Evolutionary conservation across 2,888 invertebrate species (phyloP).

Genomic region (Cheilosia soror): DNA sequence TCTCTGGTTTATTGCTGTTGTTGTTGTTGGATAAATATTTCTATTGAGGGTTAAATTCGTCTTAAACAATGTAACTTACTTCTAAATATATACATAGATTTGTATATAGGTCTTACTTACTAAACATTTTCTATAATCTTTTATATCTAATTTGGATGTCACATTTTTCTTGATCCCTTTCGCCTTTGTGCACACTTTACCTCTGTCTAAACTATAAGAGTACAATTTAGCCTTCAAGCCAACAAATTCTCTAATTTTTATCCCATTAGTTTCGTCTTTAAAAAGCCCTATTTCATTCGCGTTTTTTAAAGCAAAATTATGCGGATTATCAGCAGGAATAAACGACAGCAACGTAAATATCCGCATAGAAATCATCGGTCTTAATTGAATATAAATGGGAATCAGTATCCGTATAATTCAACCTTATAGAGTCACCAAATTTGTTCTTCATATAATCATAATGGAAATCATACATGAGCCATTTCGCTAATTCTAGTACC

Average conservation of each 20-base stretch:
- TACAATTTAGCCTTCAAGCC: constrained; percentile 56
- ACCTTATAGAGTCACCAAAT: constrained; percentile 24
- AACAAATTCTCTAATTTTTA: constrained; percentile 48
- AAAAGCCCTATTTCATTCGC: too few relatives aligned
- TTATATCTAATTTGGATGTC: not conserved
- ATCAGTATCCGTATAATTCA: constrained; percentile 64
- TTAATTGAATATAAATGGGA: constrained; percentile 47
- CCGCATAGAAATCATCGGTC: constrained; percentile 44
- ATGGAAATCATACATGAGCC: constrained; percentile 34
- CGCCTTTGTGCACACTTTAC: constrained; percentile 58
- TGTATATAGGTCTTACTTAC: constrained; percentile 17
- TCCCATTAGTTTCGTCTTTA: too few relatives aligned
- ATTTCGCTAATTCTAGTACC: too few relatives aligned
- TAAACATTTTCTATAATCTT: constrained; percentile 33
- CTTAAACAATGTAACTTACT: constrained; percentile 35
- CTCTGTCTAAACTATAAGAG: too few relatives aligned
- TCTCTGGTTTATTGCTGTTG: too few relatives aligned
- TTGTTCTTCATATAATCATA: constrained; percentile 79
- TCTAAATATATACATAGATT: constrained; percentile 33
- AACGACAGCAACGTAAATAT: constrained; percentile 28
- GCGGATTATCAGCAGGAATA: not conserved
- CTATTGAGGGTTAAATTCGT: too few relatives aligned
- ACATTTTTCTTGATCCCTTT: constrained; percentile 44
- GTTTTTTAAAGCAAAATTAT: too few relatives aligned
- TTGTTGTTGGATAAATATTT: too few relatives aligned